Conservation (phyloP, 2,888 invertebrate species). For the Eulithis testata region DNA sequence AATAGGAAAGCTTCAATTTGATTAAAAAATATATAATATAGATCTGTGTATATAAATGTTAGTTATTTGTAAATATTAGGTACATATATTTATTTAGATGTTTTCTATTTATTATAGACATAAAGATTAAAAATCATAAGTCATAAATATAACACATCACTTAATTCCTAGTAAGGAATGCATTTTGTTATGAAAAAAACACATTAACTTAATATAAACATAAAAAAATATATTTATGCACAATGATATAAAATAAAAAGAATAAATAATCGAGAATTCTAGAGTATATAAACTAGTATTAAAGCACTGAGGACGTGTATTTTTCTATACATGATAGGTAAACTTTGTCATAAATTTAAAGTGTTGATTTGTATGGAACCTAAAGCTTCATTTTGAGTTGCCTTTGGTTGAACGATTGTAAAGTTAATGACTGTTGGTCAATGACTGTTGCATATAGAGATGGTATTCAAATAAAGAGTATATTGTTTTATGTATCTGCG, state of each 20-base stretch:
- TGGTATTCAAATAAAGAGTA: constrained; percentile 65
- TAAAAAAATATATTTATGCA: constrained; percentile 50
- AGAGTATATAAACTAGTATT: constrained; percentile 57
- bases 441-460: constrained; percentile 50
- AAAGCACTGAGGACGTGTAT: constrained; percentile 84
- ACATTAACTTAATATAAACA: constrained; percentile 47
- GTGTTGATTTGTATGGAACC: constrained; percentile 48
- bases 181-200: constrained; percentile 56
- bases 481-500: constrained; percentile 66
- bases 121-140: constrained; percentile 54
- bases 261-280: constrained; percentile 45
- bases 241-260: constrained; percentile 54
- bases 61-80: constrained; percentile 77
- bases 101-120: constrained; percentile 59
- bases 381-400: constrained; percentile 70
- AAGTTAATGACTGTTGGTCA: constrained; percentile 20
- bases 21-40: constrained; percentile 60
- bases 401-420: constrained; percentile 58
- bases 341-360: constrained; percentile 57
- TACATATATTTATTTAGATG: constrained; percentile 70
- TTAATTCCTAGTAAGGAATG: constrained; percentile 48
- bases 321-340: constrained; percentile 76
- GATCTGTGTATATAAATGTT: constrained; percentile 82
- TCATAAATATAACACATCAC: constrained; percentile 47
- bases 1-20: constrained; percentile 64